Conservation (phyloP, 2,797 vertebrate genomes). For the Adrianichthys oophorus region DNA sequence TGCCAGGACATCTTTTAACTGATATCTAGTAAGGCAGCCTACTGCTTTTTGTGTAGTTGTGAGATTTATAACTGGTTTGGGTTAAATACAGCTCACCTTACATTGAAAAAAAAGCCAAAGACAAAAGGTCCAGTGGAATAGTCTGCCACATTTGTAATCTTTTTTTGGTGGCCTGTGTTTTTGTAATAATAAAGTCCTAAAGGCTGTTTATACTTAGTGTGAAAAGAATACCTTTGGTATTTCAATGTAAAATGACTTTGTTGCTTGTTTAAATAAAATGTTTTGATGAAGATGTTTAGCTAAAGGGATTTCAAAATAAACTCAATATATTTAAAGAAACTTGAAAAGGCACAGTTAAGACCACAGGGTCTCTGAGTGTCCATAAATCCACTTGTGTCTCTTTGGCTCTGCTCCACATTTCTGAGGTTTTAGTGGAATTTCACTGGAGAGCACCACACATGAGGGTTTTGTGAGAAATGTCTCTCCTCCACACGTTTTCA, state of each 20-base stretch:
- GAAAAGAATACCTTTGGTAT: background rate
- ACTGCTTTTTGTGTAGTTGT: slow-evolving; percentile 9
- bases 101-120: slow-evolving; percentile 50
- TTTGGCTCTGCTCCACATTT: slow-evolving; percentile 42
- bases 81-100: slow-evolving; percentile 38
- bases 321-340: slow-evolving; percentile 3
- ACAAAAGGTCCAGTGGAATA: slow-evolving; percentile 38
- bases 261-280: background rate
- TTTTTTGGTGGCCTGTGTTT: slow-evolving; percentile 13
- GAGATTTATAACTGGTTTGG: slow-evolving; percentile 49
- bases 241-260: background rate
- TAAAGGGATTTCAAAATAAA: background rate
- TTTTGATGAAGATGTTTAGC: background rate
- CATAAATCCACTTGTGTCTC: slow-evolving; percentile 49
- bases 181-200: slow-evolving; percentile 11
- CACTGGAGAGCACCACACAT: slow-evolving; percentile 59
- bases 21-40: slow-evolving; percentile 7
- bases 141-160: slow-evolving; percentile 8
- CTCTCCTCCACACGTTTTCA: slow-evolving; percentile 47
- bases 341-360: slow-evolving; percentile 6
- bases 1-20: slow-evolving; percentile 14
- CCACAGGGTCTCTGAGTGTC: slow-evolving; percentile 1
- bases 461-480: slow-evolving; percentile 32
- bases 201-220: background rate
- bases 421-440: slow-evolving; percentile 60